Base-by-base conservation (phyloP, 2,113 vertebrate species). In the Ia io region DNA sequence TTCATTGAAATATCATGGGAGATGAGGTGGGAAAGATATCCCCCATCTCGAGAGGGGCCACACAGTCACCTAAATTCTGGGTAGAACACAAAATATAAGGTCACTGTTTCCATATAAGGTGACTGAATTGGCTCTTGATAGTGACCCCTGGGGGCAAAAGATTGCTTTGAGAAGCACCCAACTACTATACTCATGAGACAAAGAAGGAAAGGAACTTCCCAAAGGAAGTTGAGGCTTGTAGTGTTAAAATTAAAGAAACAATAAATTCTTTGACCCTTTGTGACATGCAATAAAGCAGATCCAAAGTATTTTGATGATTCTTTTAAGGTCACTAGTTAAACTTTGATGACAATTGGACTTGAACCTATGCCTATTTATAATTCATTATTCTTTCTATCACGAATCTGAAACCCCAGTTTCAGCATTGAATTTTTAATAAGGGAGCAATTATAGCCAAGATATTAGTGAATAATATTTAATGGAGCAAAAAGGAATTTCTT, bases 341-440 rank as follows among this genome's bases (percentile, higher is more conserved):
- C 49, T 82, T 91, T 91, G 3, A 87, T 30, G 40, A 93, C 53
- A 91, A 40, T 18, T 37, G 8, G 23, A 67, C 44, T 88, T 94
- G n/a, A 94, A 71, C 28, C 20, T 76, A 61, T 70, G 9, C 87
- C 42, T 77, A 83, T 67, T 53, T 69, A 77, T 25, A 86, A 63
- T 69, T 61, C 67, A 56, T 40, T 92, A 12, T 74, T 88, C 28
- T 76, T 95, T 92, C 49, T 28, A 82, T 53, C 51, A 53, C 47
- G 90, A 69, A 18, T 83, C 42, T 51, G 13, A 87, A 93, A 91
- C 20, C 20, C 11, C 12, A 42, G 11, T 71, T 93, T 82, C 40
- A 87, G 61, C 17, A 44, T 42, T 83, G 49, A 96, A 77, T 91
- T 88, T 84, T 91, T 77, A 91, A 88, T 2, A 77, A 82, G 69